Conservation (phyloP, 30 jellyfish, hydroid and myxozoan species). For the Calvadosia cruxmelitensis region DNA sequence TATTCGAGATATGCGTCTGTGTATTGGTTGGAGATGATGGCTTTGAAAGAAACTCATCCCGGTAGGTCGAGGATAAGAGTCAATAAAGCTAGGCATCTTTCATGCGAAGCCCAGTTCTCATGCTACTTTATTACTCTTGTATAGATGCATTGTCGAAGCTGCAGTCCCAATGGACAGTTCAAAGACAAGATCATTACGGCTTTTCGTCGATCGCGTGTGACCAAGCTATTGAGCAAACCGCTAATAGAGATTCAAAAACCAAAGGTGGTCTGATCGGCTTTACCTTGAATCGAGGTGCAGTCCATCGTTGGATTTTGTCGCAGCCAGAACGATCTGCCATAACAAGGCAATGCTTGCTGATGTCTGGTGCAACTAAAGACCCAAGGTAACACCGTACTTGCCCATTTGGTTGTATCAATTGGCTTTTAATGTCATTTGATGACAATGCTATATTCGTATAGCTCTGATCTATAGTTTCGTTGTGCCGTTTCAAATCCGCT, state of each 20-base stretch:
- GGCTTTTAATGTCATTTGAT: too few relatives aligned
- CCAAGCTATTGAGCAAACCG: conserved; percentile 45
- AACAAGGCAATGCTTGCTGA: conserved; percentile 22
- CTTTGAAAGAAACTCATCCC: conserved; percentile 41
- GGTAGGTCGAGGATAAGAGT: conserved; percentile 35
- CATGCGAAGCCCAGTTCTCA: too few relatives aligned
- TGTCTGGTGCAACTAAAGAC: conserved; percentile 34
- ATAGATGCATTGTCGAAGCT: too few relatives aligned
- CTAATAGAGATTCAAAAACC: conserved; percentile 49
- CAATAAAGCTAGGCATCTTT: too few relatives aligned
- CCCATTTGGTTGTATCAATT: too few relatives aligned
- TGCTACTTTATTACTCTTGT: too few relatives aligned
- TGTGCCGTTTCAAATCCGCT: too few relatives aligned
- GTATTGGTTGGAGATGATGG: conserved; percentile 70
- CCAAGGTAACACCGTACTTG: conserved; percentile 24
- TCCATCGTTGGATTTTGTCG: conserved; percentile 43
- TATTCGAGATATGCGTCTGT: conserved; percentile 46
- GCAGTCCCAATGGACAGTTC: conserved; percentile 76
- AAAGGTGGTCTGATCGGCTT: conserved; percentile 62
- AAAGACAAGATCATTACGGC: conserved; percentile 35
- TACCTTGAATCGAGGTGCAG: conserved; percentile 40
- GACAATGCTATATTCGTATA: too few relatives aligned
- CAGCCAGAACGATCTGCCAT: conserved; percentile 45
- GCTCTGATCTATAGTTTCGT: too few relatives aligned
- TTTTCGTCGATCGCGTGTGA: conserved; percentile 49